Percentiles rank a stretch among this genome's conserved stretches.
phyloP scores from a whole-genome alignment of 2,797 vertebrate species.

The Tarsius wallacei region DNA sequence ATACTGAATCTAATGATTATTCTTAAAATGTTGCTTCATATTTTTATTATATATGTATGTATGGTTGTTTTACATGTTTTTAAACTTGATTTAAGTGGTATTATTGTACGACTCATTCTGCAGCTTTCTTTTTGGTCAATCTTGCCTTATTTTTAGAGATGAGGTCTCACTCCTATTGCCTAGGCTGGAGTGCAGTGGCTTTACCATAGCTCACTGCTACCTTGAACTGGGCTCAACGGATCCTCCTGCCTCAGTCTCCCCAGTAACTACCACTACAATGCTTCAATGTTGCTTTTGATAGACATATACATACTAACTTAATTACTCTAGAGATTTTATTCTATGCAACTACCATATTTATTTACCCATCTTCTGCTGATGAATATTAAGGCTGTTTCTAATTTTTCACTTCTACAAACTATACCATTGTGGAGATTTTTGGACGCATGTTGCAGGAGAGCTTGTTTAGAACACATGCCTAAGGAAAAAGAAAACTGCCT shows the following conservation, averaged over 20 bases:
- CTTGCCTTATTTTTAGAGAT: not conserved
- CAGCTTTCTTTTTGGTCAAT: not conserved
- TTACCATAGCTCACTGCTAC: not conserved
- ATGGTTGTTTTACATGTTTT: not conserved
- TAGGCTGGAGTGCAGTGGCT: not conserved
- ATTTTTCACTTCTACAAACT: slow-evolving; percentile 9
- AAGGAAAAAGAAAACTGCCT: not conserved
- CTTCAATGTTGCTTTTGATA: not conserved
- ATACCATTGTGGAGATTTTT: not conserved
- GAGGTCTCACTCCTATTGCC: not conserved
- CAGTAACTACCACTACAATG: not conserved
- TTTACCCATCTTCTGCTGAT: not conserved
- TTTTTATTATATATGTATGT: not conserved
- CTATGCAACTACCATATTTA: not conserved
- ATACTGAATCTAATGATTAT: not conserved
- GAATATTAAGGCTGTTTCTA: not conserved
- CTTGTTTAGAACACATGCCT: not conserved
- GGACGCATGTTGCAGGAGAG: not conserved
- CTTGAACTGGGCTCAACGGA: not conserved
- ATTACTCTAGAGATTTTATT: not conserved
- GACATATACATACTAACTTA: not conserved
- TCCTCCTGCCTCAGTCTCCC: not conserved
- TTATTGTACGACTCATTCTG: not conserved
- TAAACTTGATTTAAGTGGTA: slow-evolving; percentile 12
- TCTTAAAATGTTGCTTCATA: not conserved